Conservation (phyloP, 2,797 vertebrate genomes). For the Chelmon rostratus region DNA sequence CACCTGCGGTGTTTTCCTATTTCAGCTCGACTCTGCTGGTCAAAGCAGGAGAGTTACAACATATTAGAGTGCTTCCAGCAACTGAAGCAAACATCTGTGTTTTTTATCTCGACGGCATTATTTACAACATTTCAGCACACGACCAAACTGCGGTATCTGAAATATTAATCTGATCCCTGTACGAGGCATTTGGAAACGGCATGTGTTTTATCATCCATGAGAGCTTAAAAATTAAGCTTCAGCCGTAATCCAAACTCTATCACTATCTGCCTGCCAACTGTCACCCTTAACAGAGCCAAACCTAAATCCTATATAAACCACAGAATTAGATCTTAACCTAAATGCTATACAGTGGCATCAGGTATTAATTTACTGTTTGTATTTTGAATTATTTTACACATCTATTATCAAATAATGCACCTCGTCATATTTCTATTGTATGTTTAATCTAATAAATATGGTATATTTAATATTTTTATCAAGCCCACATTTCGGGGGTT, state of each 20-base stretch:
- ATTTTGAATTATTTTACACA: slow-evolving; percentile 13
- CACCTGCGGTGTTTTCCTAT: slow-evolving; percentile 50
- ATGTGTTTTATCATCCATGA: slow-evolving; percentile 81
- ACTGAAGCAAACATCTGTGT: slow-evolving; percentile 1
- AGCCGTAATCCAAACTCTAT: slow-evolving; percentile 80
- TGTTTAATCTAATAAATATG: not conserved
- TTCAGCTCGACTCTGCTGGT: slow-evolving; percentile 1
- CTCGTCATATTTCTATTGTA: slow-evolving; percentile 8
- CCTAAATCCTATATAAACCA: slow-evolving; percentile 76
- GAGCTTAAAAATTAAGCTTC: slow-evolving; percentile 81
- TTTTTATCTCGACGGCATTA: slow-evolving; percentile 24
- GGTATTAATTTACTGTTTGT: slow-evolving; percentile 31
- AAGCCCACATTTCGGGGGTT: slow-evolving; percentile 9
- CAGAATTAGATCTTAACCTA: slow-evolving; percentile 76
- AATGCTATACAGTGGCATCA: slow-evolving; percentile 56
- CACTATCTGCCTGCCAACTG: slow-evolving; percentile 79
- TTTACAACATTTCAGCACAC: slow-evolving; percentile 40
- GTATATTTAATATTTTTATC: not conserved
- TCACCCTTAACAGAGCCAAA: slow-evolving; percentile 72
- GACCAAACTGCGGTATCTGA: slow-evolving; percentile 49
- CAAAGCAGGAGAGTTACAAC: slow-evolving; percentile 11
- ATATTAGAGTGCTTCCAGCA: slow-evolving; percentile 2
- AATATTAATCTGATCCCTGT: slow-evolving; percentile 65
- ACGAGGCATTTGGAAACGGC: slow-evolving; percentile 72
- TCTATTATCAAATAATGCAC: slow-evolving; percentile 10